Evolutionary conservation across 2,797 vertebrate species (phyloP), one percentile per base, ranked within the genome.

Genomic region (Garrulus glandarius): DNA sequence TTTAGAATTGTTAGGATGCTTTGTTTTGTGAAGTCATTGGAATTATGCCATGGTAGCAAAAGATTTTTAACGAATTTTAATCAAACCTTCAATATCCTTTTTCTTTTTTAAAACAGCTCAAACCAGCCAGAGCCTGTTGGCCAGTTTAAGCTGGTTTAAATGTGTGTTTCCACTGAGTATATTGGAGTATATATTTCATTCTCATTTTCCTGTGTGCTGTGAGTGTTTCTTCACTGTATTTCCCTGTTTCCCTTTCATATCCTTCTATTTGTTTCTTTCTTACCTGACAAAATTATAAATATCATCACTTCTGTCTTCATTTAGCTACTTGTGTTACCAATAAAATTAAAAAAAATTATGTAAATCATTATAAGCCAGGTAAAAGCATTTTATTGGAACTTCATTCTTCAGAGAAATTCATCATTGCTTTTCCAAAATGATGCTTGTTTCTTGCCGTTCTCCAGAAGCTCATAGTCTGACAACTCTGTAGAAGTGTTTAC

Each of bases 261-360:
- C 19, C 9, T 75, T 76, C 46, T 72, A 47, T 60, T 67, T 57
- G 17, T 77, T 72, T 69, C 6, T 63, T 63, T 29, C 8, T 23
- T 1, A 27, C 46, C 26, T 76, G 53, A 87, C 72, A 84, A 87
- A 60, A 23, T 55, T 13, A 14, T 37, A 18, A 8, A 6, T 2
- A 0, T 24, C 52, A 60, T 32, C 15, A 79, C 4, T 32, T 85
- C 27, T 81, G n/a, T 75, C 41, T 88, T 65, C 72, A 16, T 60
- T 49, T 78, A 69, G 13, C 19, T 94, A 34, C 8, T 44, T 53
- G 8, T 39, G 16, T 74, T 63, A 15, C 18, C 17, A 13, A 46
- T 30, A 59, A 47, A 11, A 21, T 5, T 64, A 44, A 0, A 0
- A 2, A 29, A 46, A 55, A n/a, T 22, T 32, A 36, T 19, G 15